phyloP scores from a whole-genome alignment of 2,113 vertebrate species.

The Pelodiscus sinensis region DNA sequence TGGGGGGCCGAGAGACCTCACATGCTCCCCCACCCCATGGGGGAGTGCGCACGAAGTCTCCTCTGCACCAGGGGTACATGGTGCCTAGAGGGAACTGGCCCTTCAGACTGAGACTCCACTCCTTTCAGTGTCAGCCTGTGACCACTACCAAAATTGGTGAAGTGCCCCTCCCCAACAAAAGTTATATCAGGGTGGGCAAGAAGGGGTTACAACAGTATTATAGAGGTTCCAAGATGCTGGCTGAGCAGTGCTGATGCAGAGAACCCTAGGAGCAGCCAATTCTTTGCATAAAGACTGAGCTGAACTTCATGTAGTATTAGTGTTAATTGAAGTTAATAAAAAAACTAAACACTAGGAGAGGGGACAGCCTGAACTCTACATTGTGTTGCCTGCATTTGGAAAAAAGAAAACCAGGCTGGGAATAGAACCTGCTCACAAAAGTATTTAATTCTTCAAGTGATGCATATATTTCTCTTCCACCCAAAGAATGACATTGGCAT shows the following conservation, averaged over 20 bases:
- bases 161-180: no score
- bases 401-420: neutral
- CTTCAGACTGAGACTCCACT: no score
- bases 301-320: neutral
- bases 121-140: no score
- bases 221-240: constrained; percentile 4
- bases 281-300: accelerated
- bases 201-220: neutral
- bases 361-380: neutral
- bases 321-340: neutral
- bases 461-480: neutral
- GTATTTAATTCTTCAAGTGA: accelerated
- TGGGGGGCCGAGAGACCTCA: no score
- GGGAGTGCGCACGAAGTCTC: no score
- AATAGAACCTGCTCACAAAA: neutral
- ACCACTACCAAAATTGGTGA: no score
- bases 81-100: no score
- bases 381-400: neutral
- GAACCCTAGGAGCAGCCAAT: neutral
- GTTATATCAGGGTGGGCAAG: no score
- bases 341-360: neutral
- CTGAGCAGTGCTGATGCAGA: neutral
- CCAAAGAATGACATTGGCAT: neutral
- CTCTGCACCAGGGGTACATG: no score
- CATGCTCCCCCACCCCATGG: no score